Base-by-base conservation (phyloP, 2,888 invertebrate genomes). In the Apoderus coryli region DNA sequence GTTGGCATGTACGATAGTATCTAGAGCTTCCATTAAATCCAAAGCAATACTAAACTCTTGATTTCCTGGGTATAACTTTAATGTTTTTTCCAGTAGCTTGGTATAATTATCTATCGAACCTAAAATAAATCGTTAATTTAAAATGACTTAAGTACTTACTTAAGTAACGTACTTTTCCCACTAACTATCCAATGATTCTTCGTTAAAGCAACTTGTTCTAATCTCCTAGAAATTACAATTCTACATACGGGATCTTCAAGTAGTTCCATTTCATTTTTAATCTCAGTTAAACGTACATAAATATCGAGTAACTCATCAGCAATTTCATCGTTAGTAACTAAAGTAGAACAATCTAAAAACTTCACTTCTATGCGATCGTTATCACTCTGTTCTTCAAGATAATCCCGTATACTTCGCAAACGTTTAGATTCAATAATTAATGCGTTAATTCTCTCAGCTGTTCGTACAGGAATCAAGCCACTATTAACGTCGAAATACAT, bases 231-330 rank as follows among this genome's bases (percentile, higher is more conserved):
- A n/a, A n/a, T n/a, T 22, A 68, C 59, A n/a, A 60, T 58, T 29
- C 71, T 54, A 54, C 71, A 60, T 13, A 63, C 52, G 2, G 70
- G 67, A 53, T 71, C 69, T 44, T 72, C 71, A 1, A 70, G 47
- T 10, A 71, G 57, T 36, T 69, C 69, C 38, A 72, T 59, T 41
- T 72, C 69, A 19, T 57, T 62, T 36, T 64, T 65, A 19, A 72
- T 71, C 45, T 68, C 64, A 16, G 61, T 55, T 34, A 72, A 44
- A 3, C 68, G 56, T 16, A 71, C 55, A 43, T 71, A 67, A 1
- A 69, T 50, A 35, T 65, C 60, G 57, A 69, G 61, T 3, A 71
- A 45, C 32, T 57, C 59, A 26, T 64, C 61, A 1, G 67, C 46
- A 33, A 53, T 46, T 25, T 44, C 37, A 23, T 44, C 39, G 10